phyloP scores from a whole-genome alignment of 2,888 invertebrate genomes.

The Erynnis tages region DNA sequence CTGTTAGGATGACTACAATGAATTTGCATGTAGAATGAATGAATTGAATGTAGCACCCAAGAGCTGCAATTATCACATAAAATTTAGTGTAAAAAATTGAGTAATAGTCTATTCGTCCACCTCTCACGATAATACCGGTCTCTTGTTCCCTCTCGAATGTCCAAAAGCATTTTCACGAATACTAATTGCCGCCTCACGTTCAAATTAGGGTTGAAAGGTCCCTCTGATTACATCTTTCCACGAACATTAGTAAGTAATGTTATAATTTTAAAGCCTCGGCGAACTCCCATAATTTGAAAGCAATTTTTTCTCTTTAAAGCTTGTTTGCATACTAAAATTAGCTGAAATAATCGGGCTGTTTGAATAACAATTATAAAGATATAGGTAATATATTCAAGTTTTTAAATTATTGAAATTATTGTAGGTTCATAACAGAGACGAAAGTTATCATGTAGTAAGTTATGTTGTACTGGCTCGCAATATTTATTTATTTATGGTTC shows the following conservation, averaged over 20 bases:
- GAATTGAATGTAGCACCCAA: too few relatives aligned
- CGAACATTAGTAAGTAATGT: conserved; percentile 14
- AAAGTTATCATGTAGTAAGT: too few relatives aligned
- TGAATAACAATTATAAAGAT: not conserved
- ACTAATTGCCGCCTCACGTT: conserved; percentile 18
- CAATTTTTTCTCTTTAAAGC: not conserved
- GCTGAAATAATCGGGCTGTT: not conserved
- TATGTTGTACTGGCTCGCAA: too few relatives aligned
- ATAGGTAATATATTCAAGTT: too few relatives aligned
- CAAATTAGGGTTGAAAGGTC: conserved; percentile 12
- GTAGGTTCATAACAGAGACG: too few relatives aligned
- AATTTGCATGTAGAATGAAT: too few relatives aligned
- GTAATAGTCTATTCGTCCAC: not conserved
- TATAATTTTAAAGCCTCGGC: conserved; percentile 10
- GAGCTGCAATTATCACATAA: too few relatives aligned
- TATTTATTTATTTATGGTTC: too few relatives aligned
- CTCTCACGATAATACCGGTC: not conserved
- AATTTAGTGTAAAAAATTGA: too few relatives aligned
- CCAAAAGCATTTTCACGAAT: conserved; percentile 13
- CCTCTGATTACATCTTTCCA: conserved; percentile 13
- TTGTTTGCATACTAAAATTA: conserved; percentile 1
- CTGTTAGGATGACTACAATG: too few relatives aligned
- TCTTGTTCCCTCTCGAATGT: not conserved
- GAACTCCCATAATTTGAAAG: conserved; percentile 6
- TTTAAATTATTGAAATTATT: too few relatives aligned